Evolutionary conservation across 2,888 invertebrate genomes (phyloP).

Genomic region (Synergus laeviventris): DNA sequence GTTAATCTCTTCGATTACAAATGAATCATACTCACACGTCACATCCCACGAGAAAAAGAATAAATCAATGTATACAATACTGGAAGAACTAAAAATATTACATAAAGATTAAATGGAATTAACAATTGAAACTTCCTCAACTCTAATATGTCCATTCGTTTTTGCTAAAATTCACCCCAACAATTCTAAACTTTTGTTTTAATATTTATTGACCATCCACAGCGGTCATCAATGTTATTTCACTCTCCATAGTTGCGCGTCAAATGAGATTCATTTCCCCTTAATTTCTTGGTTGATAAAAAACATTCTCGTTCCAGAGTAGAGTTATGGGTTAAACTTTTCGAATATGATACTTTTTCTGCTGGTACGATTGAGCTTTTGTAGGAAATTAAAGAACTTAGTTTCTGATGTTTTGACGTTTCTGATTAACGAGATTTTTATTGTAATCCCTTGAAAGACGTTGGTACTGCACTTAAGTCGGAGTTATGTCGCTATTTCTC

Average conservation of each 20-base stretch:
- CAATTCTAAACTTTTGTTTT: conserved; percentile 8
- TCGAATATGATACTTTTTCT: conserved; percentile 5
- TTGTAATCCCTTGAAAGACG: background rate
- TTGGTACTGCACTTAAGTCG: background rate
- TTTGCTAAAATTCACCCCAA: conserved; percentile 3
- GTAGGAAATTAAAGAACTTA: too few relatives aligned
- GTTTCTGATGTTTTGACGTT: background rate
- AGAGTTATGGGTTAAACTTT: conserved; percentile 3
- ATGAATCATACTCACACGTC: background rate
- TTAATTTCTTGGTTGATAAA: background rate
- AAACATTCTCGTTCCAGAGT: conserved; percentile 11
- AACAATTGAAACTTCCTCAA: background rate
- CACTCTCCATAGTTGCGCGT: background rate
- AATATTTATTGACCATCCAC: background rate
- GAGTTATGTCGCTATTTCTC: background rate
- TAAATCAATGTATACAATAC: too few relatives aligned
- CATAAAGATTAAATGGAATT: background rate
- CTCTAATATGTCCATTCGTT: background rate
- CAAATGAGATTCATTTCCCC: conserved; percentile 20
- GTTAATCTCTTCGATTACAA: conserved; percentile 7
- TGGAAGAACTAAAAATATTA: too few relatives aligned
- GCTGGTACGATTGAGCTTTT: background rate
- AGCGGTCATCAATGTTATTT: conserved; percentile 8
- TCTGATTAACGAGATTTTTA: background rate
- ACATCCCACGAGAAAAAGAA: background rate